A percentile compares a stretch with the other conserved stretches of the same genome.
Evolutionary conservation across 2,113 vertebrate species (phyloP).

Genomic region (Chloropsis hardwickii): DNA sequence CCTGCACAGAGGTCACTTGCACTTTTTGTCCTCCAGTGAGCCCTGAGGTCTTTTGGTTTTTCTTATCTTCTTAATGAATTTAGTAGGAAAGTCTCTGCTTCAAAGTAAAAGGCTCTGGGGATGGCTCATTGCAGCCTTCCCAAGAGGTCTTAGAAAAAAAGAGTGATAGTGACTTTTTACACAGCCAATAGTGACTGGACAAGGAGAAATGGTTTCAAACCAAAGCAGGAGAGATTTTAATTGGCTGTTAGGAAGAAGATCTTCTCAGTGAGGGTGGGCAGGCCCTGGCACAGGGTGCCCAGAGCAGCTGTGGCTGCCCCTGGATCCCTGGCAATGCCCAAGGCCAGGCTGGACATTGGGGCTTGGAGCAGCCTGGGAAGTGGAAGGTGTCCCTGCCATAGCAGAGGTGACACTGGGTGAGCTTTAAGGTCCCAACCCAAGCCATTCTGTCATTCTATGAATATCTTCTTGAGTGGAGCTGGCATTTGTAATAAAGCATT

Average conservation of each 20-base stretch:
- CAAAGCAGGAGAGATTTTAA: background rate
- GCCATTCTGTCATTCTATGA: background rate
- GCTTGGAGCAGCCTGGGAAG: background rate
- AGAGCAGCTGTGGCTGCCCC: background rate
- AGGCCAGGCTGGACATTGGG: background rate
- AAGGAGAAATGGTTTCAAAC: background rate
- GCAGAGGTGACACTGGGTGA: rapidly evolving
- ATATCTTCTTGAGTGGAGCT: background rate
- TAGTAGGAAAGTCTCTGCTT: background rate
- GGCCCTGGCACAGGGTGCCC: background rate
- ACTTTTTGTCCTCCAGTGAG: background rate
- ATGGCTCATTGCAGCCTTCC: background rate
- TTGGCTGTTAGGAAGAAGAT: background rate
- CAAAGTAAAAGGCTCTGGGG: background rate
- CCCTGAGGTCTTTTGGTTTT: background rate
- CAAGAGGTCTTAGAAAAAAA: background rate
- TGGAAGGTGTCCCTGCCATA: background rate
- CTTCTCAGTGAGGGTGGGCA: rapidly evolving
- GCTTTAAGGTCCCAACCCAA: background rate
- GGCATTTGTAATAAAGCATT: background rate
- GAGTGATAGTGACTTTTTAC: background rate
- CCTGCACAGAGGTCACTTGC: background rate
- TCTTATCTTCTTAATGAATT: background rate
- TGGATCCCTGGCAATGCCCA: background rate
- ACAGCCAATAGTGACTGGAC: background rate